Evolutionary conservation across 2,888 invertebrate genomes (phyloP), one percentile per base, ranked within the genome.

Genomic region (Trichopoda pennipes): DNA sequence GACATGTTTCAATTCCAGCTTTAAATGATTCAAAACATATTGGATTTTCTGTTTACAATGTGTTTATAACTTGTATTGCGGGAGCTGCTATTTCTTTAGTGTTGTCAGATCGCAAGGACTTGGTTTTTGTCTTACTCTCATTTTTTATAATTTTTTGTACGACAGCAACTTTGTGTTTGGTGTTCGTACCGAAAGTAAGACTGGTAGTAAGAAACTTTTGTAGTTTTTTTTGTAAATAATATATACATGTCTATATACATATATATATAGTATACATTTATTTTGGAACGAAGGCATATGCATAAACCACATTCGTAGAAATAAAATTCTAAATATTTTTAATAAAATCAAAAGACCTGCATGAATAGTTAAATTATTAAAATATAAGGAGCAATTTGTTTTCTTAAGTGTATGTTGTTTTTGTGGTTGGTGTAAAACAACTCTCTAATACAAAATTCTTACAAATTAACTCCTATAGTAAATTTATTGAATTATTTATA

Each of bases 81-180:
- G 99, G 99, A n/a, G 98, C 99, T 23, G 98, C 99, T 16, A 97
- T 99, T 83, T 98, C 98, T 73, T 94, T 99, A 89, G 98, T 98
- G 69, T 92, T 99, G 83, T 95, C 96, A 83, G 99, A 99, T 91
- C 97, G 98, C 90, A 98, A 98, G 89, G 98, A 99, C 90, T 97
- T 98, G 80, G 95, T 98, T 91, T 99, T 98, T 92, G 94, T 98
- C 87, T 95, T 99, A 91, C 97, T 99, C 87, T 96, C 98, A 83
- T 95, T 98, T 87, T 99, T 99, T 93, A 99, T 99, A 87, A 96
- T 99, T 91, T 99, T 99, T 93, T 99, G 99, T 92, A 99, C 99
- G 82, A 99, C 99, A 73, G 97, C 97, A 85, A 99, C 99, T 23
- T 93, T 99, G 84, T 99, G 98, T 93, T 94, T 99, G 89, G 99